Evolutionary conservation across 2,888 invertebrate species (phyloP).

Genomic region (Sthenelais limicola): DNA sequence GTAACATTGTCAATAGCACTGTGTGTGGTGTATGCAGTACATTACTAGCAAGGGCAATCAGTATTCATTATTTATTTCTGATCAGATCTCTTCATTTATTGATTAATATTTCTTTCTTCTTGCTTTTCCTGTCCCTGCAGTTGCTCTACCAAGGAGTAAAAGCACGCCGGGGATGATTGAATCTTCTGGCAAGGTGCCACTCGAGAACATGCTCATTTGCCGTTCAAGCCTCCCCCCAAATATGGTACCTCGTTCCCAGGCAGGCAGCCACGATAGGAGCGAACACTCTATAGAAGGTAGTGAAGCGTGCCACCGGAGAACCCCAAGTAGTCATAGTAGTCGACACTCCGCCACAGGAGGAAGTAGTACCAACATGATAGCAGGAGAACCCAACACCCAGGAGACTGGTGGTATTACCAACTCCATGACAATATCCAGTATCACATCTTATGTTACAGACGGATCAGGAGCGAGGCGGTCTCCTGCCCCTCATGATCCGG

Average conservation of each 20-base stretch:
- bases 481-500: slow-evolving; percentile 71
- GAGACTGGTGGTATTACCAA: slow-evolving; percentile 53
- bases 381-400: slow-evolving; percentile 52
- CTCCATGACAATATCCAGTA: slow-evolving; percentile 62
- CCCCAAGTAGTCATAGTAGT: slow-evolving; percentile 15
- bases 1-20: no score
- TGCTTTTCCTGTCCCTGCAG: no score
- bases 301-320: slow-evolving; percentile 13
- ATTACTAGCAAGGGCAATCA: no score
- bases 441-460: slow-evolving; percentile 61
- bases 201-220: slow-evolving; percentile 56
- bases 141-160: slow-evolving; percentile 94
- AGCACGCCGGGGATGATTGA: slow-evolving; percentile 97
- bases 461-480: slow-evolving; percentile 51
- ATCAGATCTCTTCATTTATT: no score
- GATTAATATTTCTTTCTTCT: not conserved
- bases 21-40: no score
- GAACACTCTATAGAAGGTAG: not conserved
- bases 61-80: no score
- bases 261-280: not conserved
- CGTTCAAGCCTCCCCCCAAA: slow-evolving; percentile 54
- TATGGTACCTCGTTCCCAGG: not conserved
- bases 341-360: slow-evolving; percentile 47
- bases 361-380: slow-evolving; percentile 52
- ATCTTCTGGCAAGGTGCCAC: slow-evolving; percentile 88